phyloP scores from a whole-genome alignment of 2,113 vertebrate genomes.

The Polypterus senegalus region DNA sequence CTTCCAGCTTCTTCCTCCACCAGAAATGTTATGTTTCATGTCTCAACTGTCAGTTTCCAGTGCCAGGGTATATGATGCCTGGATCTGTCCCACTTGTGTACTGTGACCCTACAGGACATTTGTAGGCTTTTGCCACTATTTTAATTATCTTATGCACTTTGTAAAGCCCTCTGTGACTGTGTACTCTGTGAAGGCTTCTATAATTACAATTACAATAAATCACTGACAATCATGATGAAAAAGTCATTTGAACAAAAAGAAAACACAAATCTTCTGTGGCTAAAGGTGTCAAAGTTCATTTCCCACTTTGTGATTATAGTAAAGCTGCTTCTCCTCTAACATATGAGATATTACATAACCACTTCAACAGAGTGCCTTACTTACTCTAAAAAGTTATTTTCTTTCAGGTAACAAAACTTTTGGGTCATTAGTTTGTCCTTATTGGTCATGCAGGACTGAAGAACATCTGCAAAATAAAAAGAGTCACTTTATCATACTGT shows the following conservation, averaged over 20 bases:
- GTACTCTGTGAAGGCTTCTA: neutral
- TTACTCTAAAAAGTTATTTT: constrained; percentile 62
- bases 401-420: constrained; percentile 70
- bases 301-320: too few species aligned
- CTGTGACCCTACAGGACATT: too few species aligned
- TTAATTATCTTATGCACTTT: too few species aligned
- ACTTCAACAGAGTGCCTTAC: constrained; percentile 17
- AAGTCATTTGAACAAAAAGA: too few species aligned
- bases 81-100: too few species aligned
- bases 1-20: too few species aligned
- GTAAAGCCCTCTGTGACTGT: neutral
- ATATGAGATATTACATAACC: neutral
- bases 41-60: too few species aligned
- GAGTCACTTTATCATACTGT: neutral
- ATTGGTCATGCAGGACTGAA: constrained; percentile 44
- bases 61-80: too few species aligned
- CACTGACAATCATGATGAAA: neutral
- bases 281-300: too few species aligned
- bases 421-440: constrained; percentile 54
- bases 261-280: too few species aligned
- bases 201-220: neutral
- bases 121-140: too few species aligned
- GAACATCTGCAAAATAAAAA: constrained; percentile 42
- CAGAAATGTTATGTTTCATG: too few species aligned
- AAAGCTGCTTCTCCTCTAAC: neutral